Percentiles rank a stretch among this genome's conserved stretches.
phyloP scores from a whole-genome alignment of 2,113 vertebrate genomes.

The Noturus placidus region DNA sequence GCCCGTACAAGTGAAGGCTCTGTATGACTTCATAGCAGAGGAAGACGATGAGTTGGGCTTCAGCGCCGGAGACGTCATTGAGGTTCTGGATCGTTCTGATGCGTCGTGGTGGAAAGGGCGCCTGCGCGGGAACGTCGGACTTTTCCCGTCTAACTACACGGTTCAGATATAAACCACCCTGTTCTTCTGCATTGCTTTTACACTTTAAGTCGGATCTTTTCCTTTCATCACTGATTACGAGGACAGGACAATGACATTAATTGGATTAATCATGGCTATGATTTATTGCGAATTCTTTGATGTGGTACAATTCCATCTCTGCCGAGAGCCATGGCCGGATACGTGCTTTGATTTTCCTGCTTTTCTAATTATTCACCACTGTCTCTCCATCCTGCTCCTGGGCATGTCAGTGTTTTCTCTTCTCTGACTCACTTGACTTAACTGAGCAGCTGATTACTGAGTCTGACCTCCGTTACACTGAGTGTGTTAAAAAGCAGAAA shows the following conservation, averaged over 20 bases:
- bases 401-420: not conserved
- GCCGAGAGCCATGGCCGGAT: not conserved
- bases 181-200: conserved; percentile 10
- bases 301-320: conserved; percentile 17
- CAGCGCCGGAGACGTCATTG: conserved; percentile 80
- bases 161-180: conserved; percentile 59
- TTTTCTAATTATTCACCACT: not conserved
- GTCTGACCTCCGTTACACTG: fast-evolving
- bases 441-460: not conserved
- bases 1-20: conserved; percentile 75
- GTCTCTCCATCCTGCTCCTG: conserved; percentile 3
- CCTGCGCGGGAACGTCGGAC: conserved; percentile 78
- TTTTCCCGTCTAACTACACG: conserved; percentile 93
- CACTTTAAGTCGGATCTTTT: conserved; percentile 1
- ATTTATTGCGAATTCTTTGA: not conserved
- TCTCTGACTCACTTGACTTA: not conserved
- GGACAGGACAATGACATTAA: not conserved
- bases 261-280: not conserved
- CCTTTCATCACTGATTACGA: not conserved
- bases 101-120: conserved; percentile 87
- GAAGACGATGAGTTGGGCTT: conserved; percentile 90
- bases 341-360: not conserved
- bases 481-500: not conserved
- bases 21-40: conserved; percentile 85
- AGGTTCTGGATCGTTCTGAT: conserved; percentile 86